These are phyloP conservation scores for Echiichthys vipera DNA, from an alignment of 2,797 vertebrate genomes.

Conservation along the genomic window DNA sequence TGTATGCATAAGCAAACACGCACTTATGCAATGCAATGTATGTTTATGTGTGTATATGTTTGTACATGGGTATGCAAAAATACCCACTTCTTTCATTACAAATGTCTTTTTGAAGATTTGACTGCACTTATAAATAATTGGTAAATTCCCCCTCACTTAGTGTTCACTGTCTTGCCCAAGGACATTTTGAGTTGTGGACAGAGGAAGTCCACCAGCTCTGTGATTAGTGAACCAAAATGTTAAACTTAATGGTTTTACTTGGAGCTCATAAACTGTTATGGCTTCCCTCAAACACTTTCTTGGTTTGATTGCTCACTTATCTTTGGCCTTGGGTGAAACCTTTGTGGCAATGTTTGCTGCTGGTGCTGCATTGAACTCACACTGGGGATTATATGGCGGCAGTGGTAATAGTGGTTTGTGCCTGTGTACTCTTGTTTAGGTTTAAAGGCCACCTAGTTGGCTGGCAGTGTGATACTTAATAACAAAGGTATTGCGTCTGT, in stretches of 20 bases:
- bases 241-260: conserved; percentile 58
- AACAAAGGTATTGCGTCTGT: conserved; percentile 4
- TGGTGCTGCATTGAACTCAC: conserved; percentile 46
- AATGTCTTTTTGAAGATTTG: conserved; percentile 2
- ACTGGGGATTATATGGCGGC: conserved; percentile 56
- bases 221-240: conserved; percentile 16
- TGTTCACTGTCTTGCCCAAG: neutral
- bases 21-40: neutral
- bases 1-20: neutral
- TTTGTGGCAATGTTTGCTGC: conserved; percentile 45
- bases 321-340: conserved; percentile 66
- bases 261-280: conserved; percentile 63
- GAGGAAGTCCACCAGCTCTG: neutral
- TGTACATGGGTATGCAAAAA: neutral
- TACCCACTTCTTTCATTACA: neutral
- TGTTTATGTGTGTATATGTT: neutral
- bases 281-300: conserved; percentile 59
- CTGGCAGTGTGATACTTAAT: conserved; percentile 15
- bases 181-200: neutral
- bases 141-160: neutral
- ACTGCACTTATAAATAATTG: neutral
- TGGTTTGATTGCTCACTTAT: conserved; percentile 58
- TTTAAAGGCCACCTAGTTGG: conserved; percentile 30
- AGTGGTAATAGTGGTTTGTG: conserved; percentile 43
- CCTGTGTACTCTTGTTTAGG: conserved; percentile 49